These are phyloP conservation scores for Lepidocyrtoides sp. DNA, from an alignment of 2,888 invertebrate species.

Conservation along the genomic window DNA sequence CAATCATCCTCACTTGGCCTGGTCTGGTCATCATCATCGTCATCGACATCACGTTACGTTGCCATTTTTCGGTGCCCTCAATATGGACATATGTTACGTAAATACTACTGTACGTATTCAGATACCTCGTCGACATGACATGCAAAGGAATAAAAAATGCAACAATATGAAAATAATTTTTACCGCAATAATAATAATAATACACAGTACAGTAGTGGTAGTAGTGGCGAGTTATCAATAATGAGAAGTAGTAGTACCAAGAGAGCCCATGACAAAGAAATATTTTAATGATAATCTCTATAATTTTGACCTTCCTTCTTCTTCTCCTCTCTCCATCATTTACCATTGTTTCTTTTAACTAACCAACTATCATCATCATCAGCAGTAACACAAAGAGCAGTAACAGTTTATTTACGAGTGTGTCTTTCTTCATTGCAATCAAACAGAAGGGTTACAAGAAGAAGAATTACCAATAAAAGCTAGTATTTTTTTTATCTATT, in stretches of 20 bases:
- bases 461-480: not conserved
- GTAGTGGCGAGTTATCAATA: not conserved
- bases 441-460: not conserved
- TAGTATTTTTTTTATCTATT: constrained; percentile 44
- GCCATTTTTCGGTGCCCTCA: constrained; percentile 42
- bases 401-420: too few species aligned
- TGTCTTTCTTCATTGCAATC: not conserved
- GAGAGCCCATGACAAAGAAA: not conserved
- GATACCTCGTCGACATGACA: too few species aligned
- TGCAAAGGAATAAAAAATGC: not conserved
- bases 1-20: too few species aligned
- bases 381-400: too few species aligned
- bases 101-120: too few species aligned
- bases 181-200: constrained; percentile 68
- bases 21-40: constrained; percentile 51
- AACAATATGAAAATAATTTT: constrained; percentile 26
- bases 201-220: not conserved
- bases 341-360: not conserved
- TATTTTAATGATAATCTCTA: constrained; percentile 50
- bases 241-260: constrained; percentile 42
- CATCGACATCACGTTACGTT: not conserved
- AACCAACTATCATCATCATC: too few species aligned
- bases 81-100: constrained; percentile 16
- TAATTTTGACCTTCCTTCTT: constrained; percentile 67
- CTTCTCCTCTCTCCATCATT: not conserved